Evolutionary conservation across 2,797 vertebrate genomes (phyloP).

Genomic region (Furcifer pardalis): DNA sequence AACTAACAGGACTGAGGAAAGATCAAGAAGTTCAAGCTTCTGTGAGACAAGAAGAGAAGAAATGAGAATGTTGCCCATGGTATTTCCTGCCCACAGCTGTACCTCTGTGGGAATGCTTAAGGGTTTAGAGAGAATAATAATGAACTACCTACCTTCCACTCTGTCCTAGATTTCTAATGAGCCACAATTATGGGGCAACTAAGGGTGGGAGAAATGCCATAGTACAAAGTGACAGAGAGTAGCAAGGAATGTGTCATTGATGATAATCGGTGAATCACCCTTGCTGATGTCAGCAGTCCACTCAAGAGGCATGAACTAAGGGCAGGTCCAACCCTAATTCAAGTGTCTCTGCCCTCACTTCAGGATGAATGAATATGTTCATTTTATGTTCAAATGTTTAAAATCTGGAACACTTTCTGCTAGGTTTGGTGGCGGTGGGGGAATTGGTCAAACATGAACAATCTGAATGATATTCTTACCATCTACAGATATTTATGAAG

Average conservation of each 20-base stretch:
- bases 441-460: not conserved
- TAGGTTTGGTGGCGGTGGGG: no score
- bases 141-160: not conserved
- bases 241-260: not conserved
- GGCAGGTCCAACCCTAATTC: not conserved
- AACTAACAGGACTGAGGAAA: not conserved
- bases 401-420: no score
- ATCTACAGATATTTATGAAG: no score
- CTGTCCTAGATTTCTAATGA: not conserved
- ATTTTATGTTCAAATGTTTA: not conserved
- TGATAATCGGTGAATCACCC: not conserved
- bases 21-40: not conserved
- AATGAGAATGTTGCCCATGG: not conserved
- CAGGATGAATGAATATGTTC: not conserved
- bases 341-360: not conserved
- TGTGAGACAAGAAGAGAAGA: no score
- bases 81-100: not conserved
- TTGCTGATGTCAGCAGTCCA: not conserved
- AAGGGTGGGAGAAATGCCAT: not conserved
- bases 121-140: not conserved
- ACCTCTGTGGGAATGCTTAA: not conserved
- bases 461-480: not conserved
- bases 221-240: not conserved
- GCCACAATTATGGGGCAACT: not conserved
- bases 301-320: not conserved